phyloP scores from a whole-genome alignment of 2,888 invertebrate species.

The Drosophila aldrichi region DNA sequence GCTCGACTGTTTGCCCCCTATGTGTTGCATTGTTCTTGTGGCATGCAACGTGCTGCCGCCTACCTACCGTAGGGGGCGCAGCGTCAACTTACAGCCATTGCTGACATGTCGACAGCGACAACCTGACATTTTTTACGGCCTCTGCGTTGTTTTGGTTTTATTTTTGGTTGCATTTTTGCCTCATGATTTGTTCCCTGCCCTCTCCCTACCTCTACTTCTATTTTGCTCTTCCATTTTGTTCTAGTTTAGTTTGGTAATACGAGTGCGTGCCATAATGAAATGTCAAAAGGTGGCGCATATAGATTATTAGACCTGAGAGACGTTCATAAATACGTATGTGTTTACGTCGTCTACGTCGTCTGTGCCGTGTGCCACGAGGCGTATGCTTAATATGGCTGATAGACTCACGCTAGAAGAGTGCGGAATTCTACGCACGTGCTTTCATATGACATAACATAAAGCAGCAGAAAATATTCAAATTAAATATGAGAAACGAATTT shows the following conservation, averaged over 20 bases:
- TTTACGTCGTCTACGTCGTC: neutral
- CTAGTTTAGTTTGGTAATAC: conserved; percentile 46
- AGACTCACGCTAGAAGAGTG: conserved; percentile 1
- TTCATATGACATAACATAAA: neutral
- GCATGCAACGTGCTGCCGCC: conserved; percentile 47
- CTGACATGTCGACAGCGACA: conserved; percentile 56
- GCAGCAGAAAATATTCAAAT: neutral
- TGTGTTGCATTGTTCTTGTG: conserved; percentile 63
- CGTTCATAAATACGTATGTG: neutral
- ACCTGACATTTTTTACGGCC: conserved; percentile 65
- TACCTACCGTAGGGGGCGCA: conserved; percentile 13
- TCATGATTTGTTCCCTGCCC: conserved; percentile 7
- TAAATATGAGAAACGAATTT: neutral
- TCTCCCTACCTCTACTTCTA: neutral
- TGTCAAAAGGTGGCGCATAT: conserved; percentile 60
- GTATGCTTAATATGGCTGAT: neutral
- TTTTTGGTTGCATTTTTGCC: conserved; percentile 32
- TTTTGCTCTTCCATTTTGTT: conserved; percentile 1
- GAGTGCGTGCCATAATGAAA: conserved; percentile 71
- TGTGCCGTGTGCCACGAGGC: conserved; percentile 21
- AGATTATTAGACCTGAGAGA: conserved; percentile 27
- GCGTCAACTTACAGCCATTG: conserved; percentile 50
- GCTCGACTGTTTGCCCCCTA: conserved; percentile 45
- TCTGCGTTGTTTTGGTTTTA: conserved; percentile 41
- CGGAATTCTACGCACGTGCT: conserved; percentile 31